These are phyloP conservation scores for Drosophila nigrodunni DNA, from an alignment of 1,140 invertebrate genomes.

Conservation along the genomic window DNA sequence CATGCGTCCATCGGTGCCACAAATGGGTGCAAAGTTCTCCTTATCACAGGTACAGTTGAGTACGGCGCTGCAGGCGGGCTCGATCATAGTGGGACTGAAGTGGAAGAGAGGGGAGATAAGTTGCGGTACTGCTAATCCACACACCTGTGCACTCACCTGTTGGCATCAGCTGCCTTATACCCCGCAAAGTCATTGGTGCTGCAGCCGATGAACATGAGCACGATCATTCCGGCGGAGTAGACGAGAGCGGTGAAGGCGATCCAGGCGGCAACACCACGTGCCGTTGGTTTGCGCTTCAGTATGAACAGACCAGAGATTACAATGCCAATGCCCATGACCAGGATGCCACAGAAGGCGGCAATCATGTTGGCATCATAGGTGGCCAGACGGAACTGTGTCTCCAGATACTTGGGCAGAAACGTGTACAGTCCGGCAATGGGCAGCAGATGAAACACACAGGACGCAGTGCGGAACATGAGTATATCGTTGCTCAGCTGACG, in stretches of 20 bases:
- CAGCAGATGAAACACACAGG: conserved; percentile 94
- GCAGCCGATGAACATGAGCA: conserved; percentile 95
- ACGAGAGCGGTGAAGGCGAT: conserved; percentile 94
- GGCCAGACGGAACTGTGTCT: conserved; percentile 95
- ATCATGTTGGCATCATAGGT: conserved; percentile 96
- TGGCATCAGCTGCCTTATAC: conserved; percentile 83
- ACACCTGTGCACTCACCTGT: conserved; percentile 47
- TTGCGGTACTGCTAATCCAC: background rate
- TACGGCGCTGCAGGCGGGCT: conserved; percentile 87
- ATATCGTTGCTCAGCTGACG: conserved; percentile 95
- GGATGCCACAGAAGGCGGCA: conserved; percentile 95
- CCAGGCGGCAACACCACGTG: conserved; percentile 94
- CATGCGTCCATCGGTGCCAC: conserved; percentile 91
- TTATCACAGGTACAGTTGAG: conserved; percentile 89
- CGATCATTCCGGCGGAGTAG: conserved; percentile 94
- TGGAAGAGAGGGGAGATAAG: background rate
- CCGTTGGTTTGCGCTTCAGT: conserved; percentile 92
- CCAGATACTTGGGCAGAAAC: conserved; percentile 96
- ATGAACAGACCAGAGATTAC: conserved; percentile 95
- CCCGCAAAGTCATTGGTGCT: conserved; percentile 93
- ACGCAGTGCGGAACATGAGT: conserved; percentile 94
- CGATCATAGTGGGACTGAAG: conserved; percentile 76
- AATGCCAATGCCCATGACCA: conserved; percentile 96
- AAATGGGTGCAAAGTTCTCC: conserved; percentile 92
- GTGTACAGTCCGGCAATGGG: conserved; percentile 96